Evolutionary conservation across 2,888 invertebrate species (phyloP), one percentile per base, ranked within the genome.

Genomic region (Diaprepes abbreviatus): DNA sequence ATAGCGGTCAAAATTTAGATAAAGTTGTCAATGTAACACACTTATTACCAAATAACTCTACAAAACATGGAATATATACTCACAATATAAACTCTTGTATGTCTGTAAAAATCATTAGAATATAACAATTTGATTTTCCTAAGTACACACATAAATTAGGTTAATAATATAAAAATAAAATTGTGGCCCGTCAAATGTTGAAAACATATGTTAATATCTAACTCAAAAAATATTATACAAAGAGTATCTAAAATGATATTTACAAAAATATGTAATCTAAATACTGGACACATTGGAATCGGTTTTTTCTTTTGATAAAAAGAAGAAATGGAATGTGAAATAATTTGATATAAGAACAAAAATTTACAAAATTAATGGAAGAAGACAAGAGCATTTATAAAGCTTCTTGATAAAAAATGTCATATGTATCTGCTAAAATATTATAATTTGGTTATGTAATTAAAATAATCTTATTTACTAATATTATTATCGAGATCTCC

Each of bases 81-180:
- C 80, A 79, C 77, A 80, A 81, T 82, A 82, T 82, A 83, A 83
- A 83, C 83, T 83, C 82, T 83, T 80, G 79, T 79, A 82, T 76
- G 79, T 80, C 74, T 79, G 79, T 79, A 82, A 82, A 83, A 82
- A 82, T 72, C 50, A 72, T 82, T 80, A 82, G 80, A 82, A 79
- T 79, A 79, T 80, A 81, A 82, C 82, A 82, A 81, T 80, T 80
- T 81, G 77, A 79, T 75, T 81, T 77, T 74, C 79, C 81, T 83
- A 83, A 83, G 82, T 82, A 83, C 83, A 81, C 75, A 76, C 55
- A 73, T 79, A 79, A 78, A 79, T 76, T 76, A 76, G 72, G 71
- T 71, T 69, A 74, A 50, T 50, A 50, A 50, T 73, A 75, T 72
- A 73, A 74, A 76, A 78, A 76, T 73, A 72, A 73, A 75, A 79